phyloP scores from a whole-genome alignment of 2,113 vertebrate species.

The Zosterops pallidus region DNA sequence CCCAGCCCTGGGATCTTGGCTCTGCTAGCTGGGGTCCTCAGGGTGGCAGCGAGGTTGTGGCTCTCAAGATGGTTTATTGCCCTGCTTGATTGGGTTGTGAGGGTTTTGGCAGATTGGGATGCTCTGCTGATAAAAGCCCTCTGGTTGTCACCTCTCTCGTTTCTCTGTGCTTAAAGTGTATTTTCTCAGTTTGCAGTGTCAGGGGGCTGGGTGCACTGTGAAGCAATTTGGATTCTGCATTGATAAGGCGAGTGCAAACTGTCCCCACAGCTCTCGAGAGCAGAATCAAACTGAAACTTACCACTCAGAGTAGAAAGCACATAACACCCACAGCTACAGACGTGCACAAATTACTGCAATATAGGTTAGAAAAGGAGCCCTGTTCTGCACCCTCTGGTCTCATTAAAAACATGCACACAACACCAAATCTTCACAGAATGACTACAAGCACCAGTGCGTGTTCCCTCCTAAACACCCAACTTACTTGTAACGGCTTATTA shows the following conservation, averaged over 20 bases:
- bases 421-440: conserved; percentile 68
- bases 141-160: not conserved
- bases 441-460: conserved; percentile 45
- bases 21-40: not conserved
- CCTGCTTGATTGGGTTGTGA: accelerated
- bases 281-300: conserved; percentile 79
- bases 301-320: conserved; percentile 74
- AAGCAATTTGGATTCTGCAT: conserved; percentile 17
- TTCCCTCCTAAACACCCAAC: conserved; percentile 56
- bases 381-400: conserved; percentile 31
- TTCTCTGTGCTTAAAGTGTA: not conserved
- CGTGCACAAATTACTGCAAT: conserved; percentile 57
- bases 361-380: conserved; percentile 40
- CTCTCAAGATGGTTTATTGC: accelerated
- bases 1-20: not conserved
- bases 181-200: conserved; percentile 32
- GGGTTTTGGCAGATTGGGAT: not conserved
- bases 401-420: conserved; percentile 15
- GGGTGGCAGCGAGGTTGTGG: accelerated
- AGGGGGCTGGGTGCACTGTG: not conserved
- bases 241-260: conserved; percentile 35
- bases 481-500: conserved; percentile 68
- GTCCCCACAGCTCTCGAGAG: conserved; percentile 33
- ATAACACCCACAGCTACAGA: conserved; percentile 74
- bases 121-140: conserved; percentile 4